A percentile compares a stretch with the other conserved stretches of the same genome.
Conservation (phyloP, 2,888 invertebrate species). For the Zaprionus bogoriensis region DNA sequence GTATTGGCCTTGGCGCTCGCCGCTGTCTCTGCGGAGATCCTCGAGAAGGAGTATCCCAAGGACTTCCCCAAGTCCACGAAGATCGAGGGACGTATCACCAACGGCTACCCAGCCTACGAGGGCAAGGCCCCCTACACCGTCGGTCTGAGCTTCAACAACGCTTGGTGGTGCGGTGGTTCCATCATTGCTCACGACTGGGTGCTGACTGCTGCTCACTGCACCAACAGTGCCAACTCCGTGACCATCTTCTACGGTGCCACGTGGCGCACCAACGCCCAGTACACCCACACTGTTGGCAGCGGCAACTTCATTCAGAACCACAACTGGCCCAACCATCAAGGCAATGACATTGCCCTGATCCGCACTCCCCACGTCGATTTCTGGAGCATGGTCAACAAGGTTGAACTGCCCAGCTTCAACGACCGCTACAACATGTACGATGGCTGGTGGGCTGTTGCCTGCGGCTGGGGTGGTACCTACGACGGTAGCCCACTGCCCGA, state of each 20-base stretch:
- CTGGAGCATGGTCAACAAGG: conserved; percentile 33
- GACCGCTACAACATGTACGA: conserved; percentile 65
- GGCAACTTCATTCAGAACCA: conserved; percentile 64
- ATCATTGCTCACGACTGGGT: conserved; percentile 57
- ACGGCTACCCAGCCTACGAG: conserved; percentile 64
- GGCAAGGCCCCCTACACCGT: conserved; percentile 75
- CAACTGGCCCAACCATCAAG: conserved; percentile 22
- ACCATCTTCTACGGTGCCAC: conserved; percentile 61
- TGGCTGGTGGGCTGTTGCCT: conserved; percentile 65
- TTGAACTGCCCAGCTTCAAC: conserved; percentile 48
- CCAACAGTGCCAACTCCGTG: conserved; percentile 47
- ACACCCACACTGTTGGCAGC: conserved; percentile 50
- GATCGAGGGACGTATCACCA: conserved; percentile 63
- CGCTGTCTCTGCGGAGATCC: conserved; percentile 34
- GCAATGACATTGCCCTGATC: conserved; percentile 73
- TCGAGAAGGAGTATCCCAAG: conserved; percentile 34
- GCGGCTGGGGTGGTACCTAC: conserved; percentile 83
- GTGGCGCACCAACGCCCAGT: conserved; percentile 56
- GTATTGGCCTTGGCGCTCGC: conserved; percentile 39
- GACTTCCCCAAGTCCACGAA: conserved; percentile 38
- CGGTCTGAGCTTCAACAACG: conserved; percentile 60
- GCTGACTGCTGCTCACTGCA: conserved; percentile 65
- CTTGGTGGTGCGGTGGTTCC: conserved; percentile 73
- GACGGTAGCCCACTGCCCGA: conserved; percentile 51
- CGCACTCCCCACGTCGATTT: conserved; percentile 52